phyloP scores from a whole-genome alignment of 2,888 invertebrate species.

The Torymus auratus region DNA sequence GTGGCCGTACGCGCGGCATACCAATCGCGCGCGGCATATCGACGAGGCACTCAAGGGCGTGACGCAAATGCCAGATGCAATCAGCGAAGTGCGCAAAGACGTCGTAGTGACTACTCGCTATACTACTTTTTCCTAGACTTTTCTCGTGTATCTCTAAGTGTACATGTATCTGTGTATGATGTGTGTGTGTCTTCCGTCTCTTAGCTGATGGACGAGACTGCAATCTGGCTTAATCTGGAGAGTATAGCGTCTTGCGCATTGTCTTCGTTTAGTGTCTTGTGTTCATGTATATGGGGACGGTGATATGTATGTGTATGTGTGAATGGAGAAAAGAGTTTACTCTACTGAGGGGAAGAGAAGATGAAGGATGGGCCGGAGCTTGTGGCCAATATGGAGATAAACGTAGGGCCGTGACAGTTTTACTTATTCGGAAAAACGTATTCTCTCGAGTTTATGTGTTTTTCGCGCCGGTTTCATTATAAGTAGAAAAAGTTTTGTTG shows the following conservation, averaged over 20 bases:
- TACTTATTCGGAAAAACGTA: conserved; percentile 59
- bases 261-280: conserved; percentile 19
- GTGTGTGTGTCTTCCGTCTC: not conserved
- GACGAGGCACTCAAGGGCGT: conserved; percentile 75
- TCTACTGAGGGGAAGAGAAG: conserved; percentile 3
- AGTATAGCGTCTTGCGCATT: conserved; percentile 6
- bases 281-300: not conserved
- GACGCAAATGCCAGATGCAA: conserved; percentile 77
- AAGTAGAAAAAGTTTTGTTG: conserved; percentile 2
- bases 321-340: conserved; percentile 28
- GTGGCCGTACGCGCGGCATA: conserved; percentile 68
- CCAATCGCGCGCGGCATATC: conserved; percentile 75
- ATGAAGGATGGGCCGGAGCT: conserved; percentile 46
- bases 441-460: conserved; percentile 57
- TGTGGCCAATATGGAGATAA: conserved; percentile 55
- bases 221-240: conserved; percentile 55
- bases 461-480: conserved; percentile 48
- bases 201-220: conserved; percentile 45
- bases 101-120: not conserved
- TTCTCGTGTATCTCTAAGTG: conserved; percentile 12
- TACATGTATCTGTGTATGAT: too few species aligned
- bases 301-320: not conserved
- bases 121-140: conserved; percentile 22
- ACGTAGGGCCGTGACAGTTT: conserved; percentile 54
- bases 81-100: conserved; percentile 64